Conservation (phyloP, 1,140 invertebrate species). For the Diprion similis region DNA sequence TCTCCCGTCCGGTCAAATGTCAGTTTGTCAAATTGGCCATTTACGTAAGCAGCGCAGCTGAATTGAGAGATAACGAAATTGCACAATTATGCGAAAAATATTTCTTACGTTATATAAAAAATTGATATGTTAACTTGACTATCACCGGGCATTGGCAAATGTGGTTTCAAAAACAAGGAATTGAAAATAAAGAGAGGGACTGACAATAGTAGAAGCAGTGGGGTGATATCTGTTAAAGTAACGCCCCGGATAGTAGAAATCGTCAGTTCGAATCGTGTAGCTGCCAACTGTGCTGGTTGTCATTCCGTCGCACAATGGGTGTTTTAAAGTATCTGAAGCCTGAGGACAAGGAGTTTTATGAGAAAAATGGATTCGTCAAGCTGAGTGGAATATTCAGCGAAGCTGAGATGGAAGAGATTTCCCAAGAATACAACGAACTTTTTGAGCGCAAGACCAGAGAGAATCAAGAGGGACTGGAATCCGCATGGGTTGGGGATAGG, state of each 20-base stretch:
- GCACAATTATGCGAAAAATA: too few relatives aligned
- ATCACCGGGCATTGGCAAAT: neutral
- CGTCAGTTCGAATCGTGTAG: neutral
- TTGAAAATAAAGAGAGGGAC: neutral
- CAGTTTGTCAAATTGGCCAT: too few relatives aligned
- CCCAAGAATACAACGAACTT: slow-evolving; percentile 56
- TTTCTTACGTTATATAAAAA: too few relatives aligned
- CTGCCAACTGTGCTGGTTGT: neutral
- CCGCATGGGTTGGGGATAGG: slow-evolving; percentile 60
- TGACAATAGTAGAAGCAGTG: neutral
- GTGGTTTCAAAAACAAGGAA: neutral
- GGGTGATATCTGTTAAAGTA: neutral
- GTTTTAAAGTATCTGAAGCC: slow-evolving; percentile 51
- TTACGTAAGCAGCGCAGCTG: too few relatives aligned
- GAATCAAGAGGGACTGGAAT: slow-evolving; percentile 53
- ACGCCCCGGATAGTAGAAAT: neutral
- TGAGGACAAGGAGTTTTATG: slow-evolving; percentile 60
- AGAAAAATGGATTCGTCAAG: slow-evolving; percentile 63
- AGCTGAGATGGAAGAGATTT: slow-evolving; percentile 60
- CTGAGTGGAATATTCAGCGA: slow-evolving; percentile 54
- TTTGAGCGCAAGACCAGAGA: slow-evolving; percentile 54
- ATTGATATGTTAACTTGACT: neutral
- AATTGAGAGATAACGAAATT: too few relatives aligned
- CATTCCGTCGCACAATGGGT: slow-evolving; percentile 28
- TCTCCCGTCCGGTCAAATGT: too few relatives aligned